Percentiles rank a stretch among this genome's conserved stretches.
These are phyloP conservation scores for Macroramphosus scolopax DNA, from an alignment of 2,797 vertebrate genomes.

Conservation along the genomic window DNA sequence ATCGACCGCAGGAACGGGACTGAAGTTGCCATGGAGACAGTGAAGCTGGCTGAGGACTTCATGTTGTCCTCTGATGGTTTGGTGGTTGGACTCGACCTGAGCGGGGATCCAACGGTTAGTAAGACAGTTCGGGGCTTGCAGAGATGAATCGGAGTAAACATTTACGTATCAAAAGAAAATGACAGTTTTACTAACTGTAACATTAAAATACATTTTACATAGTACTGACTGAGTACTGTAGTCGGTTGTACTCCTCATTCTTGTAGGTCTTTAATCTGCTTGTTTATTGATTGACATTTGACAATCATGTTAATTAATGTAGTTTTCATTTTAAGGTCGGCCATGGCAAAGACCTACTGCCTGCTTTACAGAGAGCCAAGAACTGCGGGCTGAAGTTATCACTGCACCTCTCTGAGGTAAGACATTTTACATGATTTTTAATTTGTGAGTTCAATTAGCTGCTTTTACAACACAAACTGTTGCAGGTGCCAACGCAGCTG, in stretches of 20 bases:
- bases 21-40: conserved; percentile 88
- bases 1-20: conserved; percentile 89
- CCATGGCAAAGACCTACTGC: conserved; percentile 85
- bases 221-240: too few relatives aligned
- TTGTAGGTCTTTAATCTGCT: too few relatives aligned
- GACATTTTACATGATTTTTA: too few relatives aligned
- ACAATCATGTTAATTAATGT: conserved; percentile 1
- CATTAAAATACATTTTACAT: too few relatives aligned
- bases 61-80: conserved; percentile 82
- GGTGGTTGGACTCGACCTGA: conserved; percentile 93
- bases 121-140: background rate
- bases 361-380: conserved; percentile 86
- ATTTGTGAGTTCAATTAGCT: too few relatives aligned
- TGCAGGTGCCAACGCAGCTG: conserved; percentile 86
- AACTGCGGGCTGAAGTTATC: conserved; percentile 89
- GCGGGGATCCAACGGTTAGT: conserved; percentile 92
- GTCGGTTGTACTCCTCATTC: too few relatives aligned
- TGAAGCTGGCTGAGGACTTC: conserved; percentile 92
- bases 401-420: conserved; percentile 93
- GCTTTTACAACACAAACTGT: conserved; percentile 19
- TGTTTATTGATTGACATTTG: too few relatives aligned
- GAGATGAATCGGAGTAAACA: background rate
- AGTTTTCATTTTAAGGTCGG: conserved; percentile 81
- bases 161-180: too few relatives aligned
- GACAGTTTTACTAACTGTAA: too few relatives aligned